A percentile compares a stretch with the other conserved stretches of the same genome.
phyloP scores from a whole-genome alignment of 2,113 vertebrate genomes.

The Ptilonorhynchus violaceus region DNA sequence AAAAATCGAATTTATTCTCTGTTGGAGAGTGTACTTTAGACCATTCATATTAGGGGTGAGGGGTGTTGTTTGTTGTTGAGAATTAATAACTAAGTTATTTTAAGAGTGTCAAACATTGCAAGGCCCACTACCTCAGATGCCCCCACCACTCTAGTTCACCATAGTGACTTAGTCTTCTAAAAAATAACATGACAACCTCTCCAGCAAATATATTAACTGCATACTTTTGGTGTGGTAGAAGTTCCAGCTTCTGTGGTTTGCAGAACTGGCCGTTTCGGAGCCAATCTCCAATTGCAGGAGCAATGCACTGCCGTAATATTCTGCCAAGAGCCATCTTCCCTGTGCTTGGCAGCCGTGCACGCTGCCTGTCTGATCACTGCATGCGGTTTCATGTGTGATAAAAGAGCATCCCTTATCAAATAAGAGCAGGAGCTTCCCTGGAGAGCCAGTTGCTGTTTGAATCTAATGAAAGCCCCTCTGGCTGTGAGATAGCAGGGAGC shows the following conservation, averaged over 20 bases:
- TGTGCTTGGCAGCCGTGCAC: neutral
- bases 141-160: neutral
- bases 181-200: neutral
- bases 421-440: slow-evolving; percentile 63
- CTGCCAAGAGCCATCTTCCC: neutral
- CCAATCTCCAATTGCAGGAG: neutral
- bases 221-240: neutral
- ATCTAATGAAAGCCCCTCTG: slow-evolving; percentile 56
- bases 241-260: neutral
- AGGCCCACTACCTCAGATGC: neutral
- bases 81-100: neutral
- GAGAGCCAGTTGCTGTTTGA: slow-evolving; percentile 60
- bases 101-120: neutral
- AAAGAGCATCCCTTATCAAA: slow-evolving; percentile 76
- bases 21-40: neutral
- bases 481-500: slow-evolving; percentile 25
- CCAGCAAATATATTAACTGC: neutral
- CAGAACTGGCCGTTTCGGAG: neutral
- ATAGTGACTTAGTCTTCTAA: neutral
- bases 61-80: neutral
- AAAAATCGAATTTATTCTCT: neutral
- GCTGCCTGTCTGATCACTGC: slow-evolving; percentile 40
- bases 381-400: slow-evolving; percentile 60
- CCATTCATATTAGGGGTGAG: neutral
- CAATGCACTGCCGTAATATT: neutral